Evolutionary conservation across 2,113 vertebrate genomes (phyloP), one percentile per base, ranked within the genome.

Genomic region (Gavialis gangeticus): DNA sequence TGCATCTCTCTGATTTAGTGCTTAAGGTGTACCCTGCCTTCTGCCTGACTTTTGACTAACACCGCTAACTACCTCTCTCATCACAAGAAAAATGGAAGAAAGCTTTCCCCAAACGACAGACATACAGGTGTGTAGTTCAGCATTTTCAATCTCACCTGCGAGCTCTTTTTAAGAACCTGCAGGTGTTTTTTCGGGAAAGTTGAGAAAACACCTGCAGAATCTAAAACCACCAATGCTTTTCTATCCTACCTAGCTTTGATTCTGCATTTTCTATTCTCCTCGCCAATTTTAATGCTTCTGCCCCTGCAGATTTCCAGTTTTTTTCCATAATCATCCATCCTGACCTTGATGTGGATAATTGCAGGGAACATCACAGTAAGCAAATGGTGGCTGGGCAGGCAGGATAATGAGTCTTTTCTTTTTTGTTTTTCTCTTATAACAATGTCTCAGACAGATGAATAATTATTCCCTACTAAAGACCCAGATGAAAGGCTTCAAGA

Each of bases 371-470:
- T 7, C 77, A 92, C 94, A 93, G 58, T 5, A 59, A 91, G 62
- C 93, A 59, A 83, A 34, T 0, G 56, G 24, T 34, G 87, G 57
- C 90, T 13, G 87, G 59, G 14, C 91, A 92, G 78, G 78, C 83
- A 86, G 80, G 78, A 82, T 3, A 67, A 73, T 1, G 30, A 93
- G 25, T 58, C 78, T 34, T 86, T 93, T 89, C 90, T 84, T 34
- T 86, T 57, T 25, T 0, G 30, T 93, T 87, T 37, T 69, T 25
- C 91, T 64, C 85, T 87, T 9, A 2, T 0, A 77, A 55, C 87
- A 46, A 46, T 46, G 91, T 86, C 93, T 91, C 28, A 88, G 87
- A 92, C 64, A 96, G 78, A 69, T 75, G 82, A 71, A 15, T 64
- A 64, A 96, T 86, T 80, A 84, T 9, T 71, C 94, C n/a, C 77